phyloP scores from a whole-genome alignment of 1,140 invertebrate genomes.

The Bombus terrestris region DNA sequence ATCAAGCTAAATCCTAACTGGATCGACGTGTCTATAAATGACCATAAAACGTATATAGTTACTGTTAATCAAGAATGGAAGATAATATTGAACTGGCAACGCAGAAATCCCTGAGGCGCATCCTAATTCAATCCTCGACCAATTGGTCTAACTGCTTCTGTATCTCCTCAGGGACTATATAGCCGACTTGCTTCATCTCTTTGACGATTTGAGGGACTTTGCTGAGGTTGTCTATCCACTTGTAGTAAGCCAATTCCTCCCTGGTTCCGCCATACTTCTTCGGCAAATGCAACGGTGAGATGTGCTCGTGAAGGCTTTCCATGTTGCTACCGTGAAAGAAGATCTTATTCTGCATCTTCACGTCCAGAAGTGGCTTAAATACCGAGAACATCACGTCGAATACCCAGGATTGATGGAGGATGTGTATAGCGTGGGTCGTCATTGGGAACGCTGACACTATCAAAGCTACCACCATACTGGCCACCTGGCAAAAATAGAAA shows the following conservation, averaged over 20 bases:
- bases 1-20: neutral
- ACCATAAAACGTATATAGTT: neutral
- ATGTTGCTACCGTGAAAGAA: conserved; percentile 90
- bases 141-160: neutral
- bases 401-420: conserved; percentile 90
- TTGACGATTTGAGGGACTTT: conserved; percentile 85
- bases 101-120: too few species aligned
- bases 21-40: neutral
- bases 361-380: conserved; percentile 89
- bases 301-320: conserved; percentile 89
- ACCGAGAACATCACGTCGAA: conserved; percentile 90
- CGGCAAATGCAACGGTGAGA: conserved; percentile 87
- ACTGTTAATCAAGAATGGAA: neutral
- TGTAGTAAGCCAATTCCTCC: conserved; percentile 87
- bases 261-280: conserved; percentile 87
- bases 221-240: conserved; percentile 87
- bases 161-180: conserved; percentile 79
- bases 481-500: conserved; percentile 67
- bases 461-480: conserved; percentile 77
- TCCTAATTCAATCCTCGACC: neutral
- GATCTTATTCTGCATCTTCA: conserved; percentile 87
- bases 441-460: conserved; percentile 88
- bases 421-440: conserved; percentile 88
- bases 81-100: neutral
- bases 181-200: conserved; percentile 86